Conservation (phyloP, 2,113 vertebrate genomes). For the Mohoua ochrocephala region DNA sequence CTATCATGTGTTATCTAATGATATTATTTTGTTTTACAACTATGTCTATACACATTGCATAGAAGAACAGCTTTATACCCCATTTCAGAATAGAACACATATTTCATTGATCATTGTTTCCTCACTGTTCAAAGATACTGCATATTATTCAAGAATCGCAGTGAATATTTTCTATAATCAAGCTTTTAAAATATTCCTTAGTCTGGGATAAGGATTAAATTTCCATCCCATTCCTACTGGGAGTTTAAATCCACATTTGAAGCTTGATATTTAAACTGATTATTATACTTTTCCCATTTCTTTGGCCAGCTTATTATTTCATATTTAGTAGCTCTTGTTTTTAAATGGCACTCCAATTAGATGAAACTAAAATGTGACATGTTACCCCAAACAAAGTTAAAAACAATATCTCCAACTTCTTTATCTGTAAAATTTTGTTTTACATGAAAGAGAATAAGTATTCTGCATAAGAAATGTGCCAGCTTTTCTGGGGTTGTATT, state of each 20-base stretch:
- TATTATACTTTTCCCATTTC: neutral
- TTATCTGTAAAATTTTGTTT: neutral
- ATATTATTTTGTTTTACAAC: neutral
- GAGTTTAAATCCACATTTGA: neutral
- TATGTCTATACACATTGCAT: neutral
- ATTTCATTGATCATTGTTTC: neutral
- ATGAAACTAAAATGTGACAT: neutral
- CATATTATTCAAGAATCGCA: neutral
- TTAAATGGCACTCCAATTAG: neutral
- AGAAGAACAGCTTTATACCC: neutral
- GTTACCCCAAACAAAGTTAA: neutral
- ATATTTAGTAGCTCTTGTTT: neutral
- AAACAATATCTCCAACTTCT: neutral
- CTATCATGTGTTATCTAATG: neutral
- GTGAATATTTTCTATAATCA: neutral
- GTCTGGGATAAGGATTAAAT: neutral
- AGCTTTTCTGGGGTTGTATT: neutral
- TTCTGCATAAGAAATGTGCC: neutral
- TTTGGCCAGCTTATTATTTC: neutral
- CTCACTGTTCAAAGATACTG: neutral
- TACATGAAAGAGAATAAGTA: neutral
- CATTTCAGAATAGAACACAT: neutral
- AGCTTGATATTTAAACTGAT: neutral
- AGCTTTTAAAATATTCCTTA: neutral
- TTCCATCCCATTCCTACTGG: neutral